Conservation (phyloP, 2,113 vertebrate species). For the Leptosomus discolor region DNA sequence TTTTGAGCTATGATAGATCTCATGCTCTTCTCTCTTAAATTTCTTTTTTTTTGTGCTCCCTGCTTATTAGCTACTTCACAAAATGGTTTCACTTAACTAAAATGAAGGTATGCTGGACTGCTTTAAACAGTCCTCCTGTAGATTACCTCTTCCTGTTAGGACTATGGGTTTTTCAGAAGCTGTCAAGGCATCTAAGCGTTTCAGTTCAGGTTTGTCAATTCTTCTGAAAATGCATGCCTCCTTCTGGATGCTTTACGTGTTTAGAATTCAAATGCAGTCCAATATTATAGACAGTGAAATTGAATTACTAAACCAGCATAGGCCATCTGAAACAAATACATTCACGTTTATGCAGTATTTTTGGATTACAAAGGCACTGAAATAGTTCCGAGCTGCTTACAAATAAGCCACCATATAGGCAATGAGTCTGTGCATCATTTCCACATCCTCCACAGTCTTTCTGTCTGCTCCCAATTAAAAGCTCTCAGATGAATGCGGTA, state of each 20-base stretch:
- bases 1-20: not conserved
- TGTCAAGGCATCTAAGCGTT: not conserved
- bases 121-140: not conserved
- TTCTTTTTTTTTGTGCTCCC: not conserved
- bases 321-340: conserved; percentile 26
- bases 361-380: conserved; percentile 78
- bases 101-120: not conserved
- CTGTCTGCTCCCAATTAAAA: conserved; percentile 14
- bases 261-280: conserved; percentile 20
- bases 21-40: not conserved
- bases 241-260: not conserved
- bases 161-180: not conserved
- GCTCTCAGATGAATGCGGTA: not conserved
- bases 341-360: conserved; percentile 57
- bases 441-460: conserved; percentile 8
- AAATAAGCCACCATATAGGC: conserved; percentile 27
- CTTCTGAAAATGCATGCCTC: not conserved
- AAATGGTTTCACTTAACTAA: not conserved
- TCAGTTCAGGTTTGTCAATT: not conserved
- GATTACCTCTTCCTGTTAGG: not conserved
- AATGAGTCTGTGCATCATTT: not conserved
- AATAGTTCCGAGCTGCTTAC: conserved; percentile 60
- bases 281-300: not conserved
- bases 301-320: not conserved
- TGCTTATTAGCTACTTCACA: not conserved